Conservation (phyloP, 2,888 invertebrate species). For the Ormyrus thymus region DNA sequence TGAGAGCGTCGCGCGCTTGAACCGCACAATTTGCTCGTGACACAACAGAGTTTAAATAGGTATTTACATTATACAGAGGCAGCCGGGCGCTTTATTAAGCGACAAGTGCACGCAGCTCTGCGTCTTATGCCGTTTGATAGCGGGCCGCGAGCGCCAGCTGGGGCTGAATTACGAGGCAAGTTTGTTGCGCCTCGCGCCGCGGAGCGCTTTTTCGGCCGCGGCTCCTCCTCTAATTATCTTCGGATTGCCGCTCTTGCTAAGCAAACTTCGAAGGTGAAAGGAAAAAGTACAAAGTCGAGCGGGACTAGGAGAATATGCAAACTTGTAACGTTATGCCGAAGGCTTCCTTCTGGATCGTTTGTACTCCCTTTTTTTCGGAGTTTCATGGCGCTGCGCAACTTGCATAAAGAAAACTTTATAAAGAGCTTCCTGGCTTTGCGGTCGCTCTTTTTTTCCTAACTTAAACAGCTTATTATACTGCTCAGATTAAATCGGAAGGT, state of each 20-base stretch:
- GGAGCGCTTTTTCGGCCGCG: constrained; percentile 27
- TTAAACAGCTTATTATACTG: constrained; percentile 1
- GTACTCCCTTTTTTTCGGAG: constrained; percentile 8
- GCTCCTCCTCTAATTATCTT: constrained; percentile 45
- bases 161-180: constrained; percentile 48
- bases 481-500: neutral
- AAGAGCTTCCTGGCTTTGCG: neutral
- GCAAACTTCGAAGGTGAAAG: constrained; percentile 19
- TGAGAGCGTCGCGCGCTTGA: constrained; percentile 23
- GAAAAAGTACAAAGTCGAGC: constrained; percentile 26
- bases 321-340: constrained; percentile 14
- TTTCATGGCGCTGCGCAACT: constrained; percentile 17
- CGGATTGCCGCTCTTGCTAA: constrained; percentile 26
- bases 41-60: constrained; percentile 41
- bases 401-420: constrained; percentile 31
- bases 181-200: constrained; percentile 34
- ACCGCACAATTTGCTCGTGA: constrained; percentile 47
- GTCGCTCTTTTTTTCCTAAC: constrained; percentile 11
- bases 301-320: constrained; percentile 31
- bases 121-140: constrained; percentile 38
- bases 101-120: constrained; percentile 27
- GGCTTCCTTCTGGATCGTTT: neutral
- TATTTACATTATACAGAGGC: constrained; percentile 27
- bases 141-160: constrained; percentile 15
- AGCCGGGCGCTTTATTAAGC: constrained; percentile 51